Evolutionary conservation across 2,888 invertebrate species (phyloP), one percentile per base, ranked within the genome.

Genomic region (Hemaris fuciformis): DNA sequence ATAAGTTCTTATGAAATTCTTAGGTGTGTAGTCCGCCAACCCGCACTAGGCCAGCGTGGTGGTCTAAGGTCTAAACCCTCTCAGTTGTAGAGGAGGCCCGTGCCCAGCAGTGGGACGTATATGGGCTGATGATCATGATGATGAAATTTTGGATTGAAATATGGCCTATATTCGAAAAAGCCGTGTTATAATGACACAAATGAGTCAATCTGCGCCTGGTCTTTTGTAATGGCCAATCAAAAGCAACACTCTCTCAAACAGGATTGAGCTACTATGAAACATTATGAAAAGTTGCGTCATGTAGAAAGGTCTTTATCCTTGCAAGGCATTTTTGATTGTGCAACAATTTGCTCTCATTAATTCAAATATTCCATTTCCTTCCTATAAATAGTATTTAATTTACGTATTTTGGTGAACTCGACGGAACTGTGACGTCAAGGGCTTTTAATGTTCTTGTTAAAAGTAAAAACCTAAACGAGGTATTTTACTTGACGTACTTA

Each of bases 251-350:
- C 38, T 38, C 34, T 27, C 57, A 48, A 74, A 74, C 72, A 72
- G 67, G 71, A 73, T 72, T 70, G 69, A 73, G 67, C 77, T 66
- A 74, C 75, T 78, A 79, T 77, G 85, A 79, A 85, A 87, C 70
- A 69, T 66, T 67, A 78, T 73, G 73, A 71, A 76, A 78, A 75
- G 71, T 87, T 87, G 84, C 87, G 72, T 87, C 86, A 87, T 77
- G 62, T 82, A 83, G 85, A 85, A 85, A 85, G 85, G 85, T 79
- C 66, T 75, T 80, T 80, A 81, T 81, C 81, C 83, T 85, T 85
- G 83, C 76, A 61, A 60, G 68, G 63, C 66, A 34, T 59, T 41
- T 60, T 53, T 53, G 25, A 48, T 53, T 60, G 41, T 25, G 23
- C 41, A 53, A 60, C 22, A 31, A 27, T 41, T 60, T 42, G 60